phyloP scores from a whole-genome alignment of 2,113 vertebrate genomes.

The Phainopepla nitens region DNA sequence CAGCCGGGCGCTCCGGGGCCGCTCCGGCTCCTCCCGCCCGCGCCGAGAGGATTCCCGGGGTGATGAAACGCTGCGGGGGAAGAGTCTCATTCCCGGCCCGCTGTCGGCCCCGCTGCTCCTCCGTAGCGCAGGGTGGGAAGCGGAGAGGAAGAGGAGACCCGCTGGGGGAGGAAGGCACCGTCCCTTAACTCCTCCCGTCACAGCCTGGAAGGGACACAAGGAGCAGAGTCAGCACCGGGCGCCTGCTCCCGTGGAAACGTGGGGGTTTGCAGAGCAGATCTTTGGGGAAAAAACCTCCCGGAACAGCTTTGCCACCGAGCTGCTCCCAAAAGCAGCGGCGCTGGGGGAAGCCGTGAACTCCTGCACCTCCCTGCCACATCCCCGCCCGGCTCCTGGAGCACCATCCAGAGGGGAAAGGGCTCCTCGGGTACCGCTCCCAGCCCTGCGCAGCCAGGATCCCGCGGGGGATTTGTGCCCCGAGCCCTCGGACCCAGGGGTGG shows the following conservation, averaged over 20 bases:
- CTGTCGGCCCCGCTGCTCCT: conserved; percentile 26
- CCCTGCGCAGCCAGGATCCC: not conserved
- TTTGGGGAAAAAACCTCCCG: not conserved
- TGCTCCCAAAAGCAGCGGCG: not conserved
- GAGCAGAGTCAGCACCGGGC: not conserved
- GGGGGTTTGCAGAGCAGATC: not conserved
- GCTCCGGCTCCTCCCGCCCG: not conserved
- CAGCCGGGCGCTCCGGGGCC: not conserved
- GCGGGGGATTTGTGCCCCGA: rapidly evolving
- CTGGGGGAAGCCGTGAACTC: rapidly evolving
- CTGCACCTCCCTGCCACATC: not conserved
- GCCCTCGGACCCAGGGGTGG: rapidly evolving
- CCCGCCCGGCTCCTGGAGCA: not conserved
- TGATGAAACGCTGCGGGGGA: not conserved
- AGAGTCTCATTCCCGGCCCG: not conserved
- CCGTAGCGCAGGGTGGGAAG: not conserved
- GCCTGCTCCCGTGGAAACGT: rapidly evolving
- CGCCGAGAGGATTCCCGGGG: not conserved
- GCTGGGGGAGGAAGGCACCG: conserved; percentile 70
- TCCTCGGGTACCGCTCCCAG: rapidly evolving
- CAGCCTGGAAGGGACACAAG: conserved; percentile 76
- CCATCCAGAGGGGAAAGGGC: not conserved
- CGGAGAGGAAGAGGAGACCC: conserved; percentile 62
- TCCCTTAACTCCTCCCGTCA: conserved; percentile 73
- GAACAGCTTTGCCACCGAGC: rapidly evolving